Percentiles rank a stretch among this genome's conserved stretches.
These are phyloP conservation scores for Zaprionus lachaisei DNA, from an alignment of 1,140 invertebrate genomes.

Conservation along the genomic window DNA sequence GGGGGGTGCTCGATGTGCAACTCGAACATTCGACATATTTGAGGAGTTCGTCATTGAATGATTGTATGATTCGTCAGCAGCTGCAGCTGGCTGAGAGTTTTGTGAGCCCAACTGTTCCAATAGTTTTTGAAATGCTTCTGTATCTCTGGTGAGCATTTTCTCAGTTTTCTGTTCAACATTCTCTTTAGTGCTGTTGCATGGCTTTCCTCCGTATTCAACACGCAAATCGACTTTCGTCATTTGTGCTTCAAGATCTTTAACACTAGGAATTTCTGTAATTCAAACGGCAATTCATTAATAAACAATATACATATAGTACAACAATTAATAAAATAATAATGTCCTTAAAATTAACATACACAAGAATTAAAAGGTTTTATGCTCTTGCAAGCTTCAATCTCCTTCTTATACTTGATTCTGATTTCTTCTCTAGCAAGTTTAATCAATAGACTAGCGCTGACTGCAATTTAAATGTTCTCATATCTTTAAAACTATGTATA, in stretches of 20 bases:
- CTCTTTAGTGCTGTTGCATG: conserved; percentile 2
- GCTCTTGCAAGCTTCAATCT: too few relatives aligned
- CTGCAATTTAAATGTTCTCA: too few relatives aligned
- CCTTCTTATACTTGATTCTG: too few relatives aligned
- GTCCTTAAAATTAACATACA: too few relatives aligned
- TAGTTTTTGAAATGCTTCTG: conserved; percentile 66
- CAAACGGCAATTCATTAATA: neutral
- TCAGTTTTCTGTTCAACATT: conserved; percentile 23
- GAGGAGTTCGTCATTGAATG: conserved; percentile 15
- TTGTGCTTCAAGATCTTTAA: conserved; percentile 71
- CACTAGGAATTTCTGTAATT: conserved; percentile 63
- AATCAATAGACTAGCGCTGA: too few relatives aligned
- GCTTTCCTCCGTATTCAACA: conserved; percentile 19
- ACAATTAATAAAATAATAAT: too few relatives aligned
- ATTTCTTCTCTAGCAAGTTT: too few relatives aligned
- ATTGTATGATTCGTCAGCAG: conserved; percentile 13
- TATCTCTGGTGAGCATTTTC: conserved; percentile 54
- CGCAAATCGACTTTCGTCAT: conserved; percentile 69
- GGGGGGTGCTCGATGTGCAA: neutral
- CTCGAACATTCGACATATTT: neutral
- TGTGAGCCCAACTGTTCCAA: conserved; percentile 63
- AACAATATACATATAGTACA: too few relatives aligned
- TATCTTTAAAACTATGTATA: too few relatives aligned
- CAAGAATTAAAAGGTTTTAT: too few relatives aligned
- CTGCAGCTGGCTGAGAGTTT: neutral